Base-by-base conservation (phyloP, 1,140 invertebrate genomes). In the Listronotus oregonensis region DNA sequence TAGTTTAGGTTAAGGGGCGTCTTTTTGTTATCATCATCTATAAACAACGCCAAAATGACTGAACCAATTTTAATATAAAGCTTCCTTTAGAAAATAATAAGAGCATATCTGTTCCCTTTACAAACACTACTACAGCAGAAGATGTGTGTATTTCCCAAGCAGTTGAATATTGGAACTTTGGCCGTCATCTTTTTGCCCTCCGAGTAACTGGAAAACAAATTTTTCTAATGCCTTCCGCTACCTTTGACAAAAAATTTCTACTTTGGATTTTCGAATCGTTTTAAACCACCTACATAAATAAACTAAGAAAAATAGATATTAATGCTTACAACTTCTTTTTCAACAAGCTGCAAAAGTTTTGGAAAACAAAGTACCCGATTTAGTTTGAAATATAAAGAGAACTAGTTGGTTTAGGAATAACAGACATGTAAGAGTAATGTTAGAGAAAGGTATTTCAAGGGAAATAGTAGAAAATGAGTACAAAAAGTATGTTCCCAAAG, bases 241-340 rank as follows among this genome's bases (percentile, higher is more conserved):
- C 81, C 60, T 82, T 82, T 46, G 39, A 42, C 10, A 83, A 82
- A n/a, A n/a, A 69, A 82, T 81, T 72, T 77, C 79, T 66, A 82
- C 81, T 69, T 88, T 90, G 71, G 89, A 91, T 63, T 89, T 94
- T 71, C 83, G 91, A 56, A 82, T 95, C 83, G 92, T 65, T 94
- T 89, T 73, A 92, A 90, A 78, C 86, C 89, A 17, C 87, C 0
- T 84, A 80, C 70, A 74, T 92, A 44, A 80, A 82, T 32, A 82
- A 83, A 57, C 77, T 95, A 12, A 86, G 86, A 64, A 83, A 84
- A 57, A 79, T 90, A 39, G 93, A 95, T 80, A 68, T 79, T 18
- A 84, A 85, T 54, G 89, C 92, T 11, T 93, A 92, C 74, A 85
- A 93, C 72, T 95, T 94, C 79, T 91, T 90, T 76, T 95, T 93